Evolutionary conservation across 2,888 invertebrate genomes (phyloP).

Genomic region (Dryadula phaetusa): DNA sequence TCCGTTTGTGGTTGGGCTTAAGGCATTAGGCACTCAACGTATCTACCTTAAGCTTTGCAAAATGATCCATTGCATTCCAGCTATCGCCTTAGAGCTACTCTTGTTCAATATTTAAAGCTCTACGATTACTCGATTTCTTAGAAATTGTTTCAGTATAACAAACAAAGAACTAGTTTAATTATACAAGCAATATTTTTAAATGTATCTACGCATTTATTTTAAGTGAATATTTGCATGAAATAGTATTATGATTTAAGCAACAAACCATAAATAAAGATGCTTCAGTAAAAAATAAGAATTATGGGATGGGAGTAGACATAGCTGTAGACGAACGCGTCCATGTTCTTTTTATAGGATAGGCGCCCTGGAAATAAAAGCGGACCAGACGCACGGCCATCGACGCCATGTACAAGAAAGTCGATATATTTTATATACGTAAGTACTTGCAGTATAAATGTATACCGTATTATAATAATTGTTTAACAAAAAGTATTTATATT

Average conservation of each 20-base stretch:
- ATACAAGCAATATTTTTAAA: conserved; percentile 5
- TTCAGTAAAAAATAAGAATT: conserved; percentile 41
- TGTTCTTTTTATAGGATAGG: conserved; percentile 71
- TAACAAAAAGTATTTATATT: neutral
- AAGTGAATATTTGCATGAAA: neutral
- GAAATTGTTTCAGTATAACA: conserved; percentile 24
- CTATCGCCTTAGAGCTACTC: conserved; percentile 41
- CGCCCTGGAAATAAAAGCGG: conserved; percentile 65
- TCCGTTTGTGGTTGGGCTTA: conserved; percentile 46
- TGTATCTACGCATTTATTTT: too few relatives aligned
- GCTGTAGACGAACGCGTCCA: conserved; percentile 65
- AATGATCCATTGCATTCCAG: conserved; percentile 48
- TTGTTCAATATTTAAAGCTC: conserved; percentile 47
- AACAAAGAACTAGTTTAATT: neutral
- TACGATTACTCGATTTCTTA: conserved; percentile 26
- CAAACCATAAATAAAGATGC: conserved; percentile 36
- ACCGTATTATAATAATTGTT: neutral
- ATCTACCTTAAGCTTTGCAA: conserved; percentile 47
- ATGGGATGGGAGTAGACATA: conserved; percentile 57
- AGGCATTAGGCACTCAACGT: conserved; percentile 49
- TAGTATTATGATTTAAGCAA: conserved; percentile 28
- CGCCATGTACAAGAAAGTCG: conserved; percentile 18
- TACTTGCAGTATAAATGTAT: neutral
- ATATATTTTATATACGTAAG: too few relatives aligned
- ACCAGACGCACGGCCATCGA: conserved; percentile 58